Evolutionary conservation across 2,888 invertebrate species (phyloP).

Genomic region (Mystacides longicornis): DNA sequence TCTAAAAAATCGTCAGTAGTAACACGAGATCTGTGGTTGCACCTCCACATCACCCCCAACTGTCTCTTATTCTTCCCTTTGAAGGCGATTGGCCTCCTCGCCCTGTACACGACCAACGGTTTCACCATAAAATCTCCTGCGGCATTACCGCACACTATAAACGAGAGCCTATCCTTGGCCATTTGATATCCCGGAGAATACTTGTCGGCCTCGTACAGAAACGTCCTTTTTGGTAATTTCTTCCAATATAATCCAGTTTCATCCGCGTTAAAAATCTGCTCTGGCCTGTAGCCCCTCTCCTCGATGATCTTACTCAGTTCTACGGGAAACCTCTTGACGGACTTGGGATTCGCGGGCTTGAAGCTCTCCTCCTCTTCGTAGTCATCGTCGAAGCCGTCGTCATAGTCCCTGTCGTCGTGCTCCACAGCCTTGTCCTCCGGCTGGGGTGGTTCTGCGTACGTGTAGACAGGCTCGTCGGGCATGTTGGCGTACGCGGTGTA

Average conservation of each 20-base stretch:
- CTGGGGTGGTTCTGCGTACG: not conserved
- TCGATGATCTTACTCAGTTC: constrained; percentile 26
- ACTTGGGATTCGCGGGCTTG: constrained; percentile 5
- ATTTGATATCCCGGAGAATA: constrained; percentile 27
- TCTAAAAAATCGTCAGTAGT: constrained; percentile 22
- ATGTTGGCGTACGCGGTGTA: constrained; percentile 10
- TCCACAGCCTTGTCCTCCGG: not conserved
- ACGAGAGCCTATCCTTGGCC: constrained; percentile 29
- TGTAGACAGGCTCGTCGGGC: constrained; percentile 6
- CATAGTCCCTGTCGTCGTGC: not conserved
- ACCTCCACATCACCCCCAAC: constrained; percentile 29
- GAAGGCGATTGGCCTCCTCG: constrained; percentile 28
- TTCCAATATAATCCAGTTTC: constrained; percentile 30
- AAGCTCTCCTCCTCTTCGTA: not conserved
- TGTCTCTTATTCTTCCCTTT: constrained; percentile 26
- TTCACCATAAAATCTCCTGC: constrained; percentile 29
- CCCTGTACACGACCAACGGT: constrained; percentile 29
- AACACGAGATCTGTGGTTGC: constrained; percentile 29
- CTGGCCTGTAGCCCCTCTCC: constrained; percentile 26
- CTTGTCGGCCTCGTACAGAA: constrained; percentile 30
- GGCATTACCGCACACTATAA: constrained; percentile 29
- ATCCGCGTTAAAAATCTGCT: constrained; percentile 30
- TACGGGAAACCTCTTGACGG: constrained; percentile 16
- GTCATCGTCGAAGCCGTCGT: constrained; percentile 1
- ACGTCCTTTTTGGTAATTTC: constrained; percentile 31